Conservation (phyloP, 2,797 vertebrate genomes). For the Scomberomorus guttatus region DNA sequence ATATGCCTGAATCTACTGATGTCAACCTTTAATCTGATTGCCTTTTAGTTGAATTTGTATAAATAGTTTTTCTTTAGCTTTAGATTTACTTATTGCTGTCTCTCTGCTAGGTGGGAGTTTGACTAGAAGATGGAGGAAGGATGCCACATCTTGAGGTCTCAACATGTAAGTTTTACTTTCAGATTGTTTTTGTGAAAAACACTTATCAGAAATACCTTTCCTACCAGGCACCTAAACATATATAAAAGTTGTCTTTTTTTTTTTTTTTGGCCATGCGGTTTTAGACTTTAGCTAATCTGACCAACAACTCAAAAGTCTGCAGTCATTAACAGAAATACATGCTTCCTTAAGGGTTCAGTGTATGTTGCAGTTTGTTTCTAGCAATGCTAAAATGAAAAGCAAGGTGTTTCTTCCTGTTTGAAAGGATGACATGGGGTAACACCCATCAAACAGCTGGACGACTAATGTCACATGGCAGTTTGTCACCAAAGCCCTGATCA, state of each 20-base stretch:
- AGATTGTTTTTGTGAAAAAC: too few species aligned
- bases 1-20: constrained; percentile 85
- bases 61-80: rapidly evolving
- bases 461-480: constrained; percentile 76
- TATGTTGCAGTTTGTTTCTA: too few species aligned
- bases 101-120: neutral
- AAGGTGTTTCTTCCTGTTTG: constrained; percentile 60
- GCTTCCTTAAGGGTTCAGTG: too few species aligned
- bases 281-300: too few species aligned
- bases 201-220: too few species aligned
- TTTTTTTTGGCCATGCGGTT: too few species aligned
- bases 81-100: neutral
- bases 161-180: constrained; percentile 13
- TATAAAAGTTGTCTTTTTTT: too few species aligned
- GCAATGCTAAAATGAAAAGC: too few species aligned
- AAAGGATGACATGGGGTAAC: constrained; percentile 78
- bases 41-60: rapidly evolving
- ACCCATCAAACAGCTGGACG: constrained; percentile 70
- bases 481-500: constrained; percentile 87
- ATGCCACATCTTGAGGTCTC: rapidly evolving
- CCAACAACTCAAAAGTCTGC: too few species aligned
- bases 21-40: constrained; percentile 74
- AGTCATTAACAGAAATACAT: too few species aligned
- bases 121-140: rapidly evolving
- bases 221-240: too few species aligned